Evolutionary conservation across 2,113 vertebrate species (phyloP).

Genomic region (Sarotherodon lohbergeri): DNA sequence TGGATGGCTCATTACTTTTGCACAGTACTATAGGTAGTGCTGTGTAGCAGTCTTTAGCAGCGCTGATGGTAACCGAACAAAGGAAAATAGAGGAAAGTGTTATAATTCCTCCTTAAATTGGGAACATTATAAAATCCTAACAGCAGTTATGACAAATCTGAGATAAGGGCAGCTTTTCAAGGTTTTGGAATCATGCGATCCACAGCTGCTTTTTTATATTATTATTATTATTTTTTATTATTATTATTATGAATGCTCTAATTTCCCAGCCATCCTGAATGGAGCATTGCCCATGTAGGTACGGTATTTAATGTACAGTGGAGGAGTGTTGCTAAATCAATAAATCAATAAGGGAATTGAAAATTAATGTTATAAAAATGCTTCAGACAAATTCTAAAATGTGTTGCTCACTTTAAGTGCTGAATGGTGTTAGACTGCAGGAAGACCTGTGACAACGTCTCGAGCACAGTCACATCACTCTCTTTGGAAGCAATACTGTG

Average conservation of each 20-base stretch:
- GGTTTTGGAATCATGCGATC: neutral
- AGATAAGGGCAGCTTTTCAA: neutral
- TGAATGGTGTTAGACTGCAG: conserved; percentile 62
- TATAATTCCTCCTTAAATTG: neutral
- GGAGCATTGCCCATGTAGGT: neutral
- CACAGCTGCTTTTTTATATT: neutral
- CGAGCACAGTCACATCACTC: neutral
- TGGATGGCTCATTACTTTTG: neutral
- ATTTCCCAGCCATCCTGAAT: neutral
- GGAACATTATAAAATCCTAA: neutral
- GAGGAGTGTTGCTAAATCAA: neutral
- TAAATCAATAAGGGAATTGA: neutral
- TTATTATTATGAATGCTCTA: neutral
- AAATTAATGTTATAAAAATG: neutral
- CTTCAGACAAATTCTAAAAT: neutral
- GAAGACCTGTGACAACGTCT: conserved; percentile 57
- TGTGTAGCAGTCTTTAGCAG: neutral
- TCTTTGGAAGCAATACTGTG: conserved; percentile 53
- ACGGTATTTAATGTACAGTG: neutral
- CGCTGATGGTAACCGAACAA: neutral
- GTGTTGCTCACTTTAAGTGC: conserved; percentile 74
- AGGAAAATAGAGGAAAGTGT: neutral
- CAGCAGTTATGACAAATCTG: neutral
- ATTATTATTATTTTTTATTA: neutral
- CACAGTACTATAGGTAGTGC: neutral